phyloP scores from a whole-genome alignment of 2,113 vertebrate genomes.

The Sigmodon hispidus region DNA sequence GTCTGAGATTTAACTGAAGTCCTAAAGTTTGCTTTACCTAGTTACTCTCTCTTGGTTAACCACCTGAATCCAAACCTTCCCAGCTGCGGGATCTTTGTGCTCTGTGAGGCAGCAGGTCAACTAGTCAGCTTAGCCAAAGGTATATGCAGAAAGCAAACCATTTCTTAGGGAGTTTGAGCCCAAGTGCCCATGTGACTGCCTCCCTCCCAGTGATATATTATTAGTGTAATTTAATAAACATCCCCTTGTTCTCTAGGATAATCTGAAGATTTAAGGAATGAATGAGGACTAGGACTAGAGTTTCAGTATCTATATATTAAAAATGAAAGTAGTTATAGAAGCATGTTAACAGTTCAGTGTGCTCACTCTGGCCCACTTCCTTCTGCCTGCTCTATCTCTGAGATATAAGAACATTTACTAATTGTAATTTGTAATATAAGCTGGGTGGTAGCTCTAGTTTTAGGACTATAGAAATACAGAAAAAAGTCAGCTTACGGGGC shows the following conservation, averaged over 20 bases:
- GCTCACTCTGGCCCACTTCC: neutral
- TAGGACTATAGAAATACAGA: conserved; percentile 23
- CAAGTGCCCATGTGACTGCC: neutral
- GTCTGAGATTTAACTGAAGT: conserved; percentile 9
- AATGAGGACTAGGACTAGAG: neutral
- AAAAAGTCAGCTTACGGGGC: conserved; percentile 53
- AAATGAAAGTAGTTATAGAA: neutral
- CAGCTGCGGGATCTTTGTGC: neutral
- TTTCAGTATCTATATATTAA: neutral
- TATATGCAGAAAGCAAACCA: neutral
- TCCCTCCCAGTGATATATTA: neutral
- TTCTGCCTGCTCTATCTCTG: neutral
- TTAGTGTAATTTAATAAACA: neutral
- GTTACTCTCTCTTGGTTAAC: neutral
- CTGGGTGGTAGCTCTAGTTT: neutral
- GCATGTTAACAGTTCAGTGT: neutral
- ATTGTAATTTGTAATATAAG: neutral
- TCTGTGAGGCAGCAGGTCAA: neutral
- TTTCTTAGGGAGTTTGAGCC: neutral
- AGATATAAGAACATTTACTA: neutral
- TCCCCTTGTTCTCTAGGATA: neutral
- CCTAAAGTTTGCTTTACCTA: neutral
- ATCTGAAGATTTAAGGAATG: conserved; percentile 37
- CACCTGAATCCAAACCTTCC: neutral
- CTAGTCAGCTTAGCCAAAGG: neutral